Percentiles rank a stretch among this genome's conserved stretches.
Evolutionary conservation across 2,888 invertebrate species (phyloP).

Genomic region (Volucella zonaria): DNA sequence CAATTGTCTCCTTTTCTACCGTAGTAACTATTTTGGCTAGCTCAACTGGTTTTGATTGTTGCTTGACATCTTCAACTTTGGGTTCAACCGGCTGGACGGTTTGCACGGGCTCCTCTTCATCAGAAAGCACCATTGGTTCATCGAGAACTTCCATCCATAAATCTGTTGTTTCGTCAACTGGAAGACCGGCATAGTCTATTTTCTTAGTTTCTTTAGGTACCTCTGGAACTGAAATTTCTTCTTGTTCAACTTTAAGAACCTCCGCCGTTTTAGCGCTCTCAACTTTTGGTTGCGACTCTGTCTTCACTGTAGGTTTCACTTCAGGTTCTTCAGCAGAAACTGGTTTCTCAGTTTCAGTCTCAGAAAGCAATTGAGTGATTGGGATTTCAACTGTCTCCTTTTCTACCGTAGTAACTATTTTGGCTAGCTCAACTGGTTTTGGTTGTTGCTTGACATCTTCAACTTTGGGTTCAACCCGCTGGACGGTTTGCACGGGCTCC

Average conservation of each 20-base stretch:
- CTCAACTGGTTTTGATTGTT: not conserved
- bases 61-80: not conserved
- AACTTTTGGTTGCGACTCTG: too few relatives aligned
- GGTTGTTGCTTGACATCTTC: not conserved
- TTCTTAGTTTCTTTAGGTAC: constrained; percentile 66
- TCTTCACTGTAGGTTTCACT: too few relatives aligned
- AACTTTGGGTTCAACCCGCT: constrained; percentile 15
- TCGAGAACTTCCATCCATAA: constrained; percentile 80
- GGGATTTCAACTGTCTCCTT: not conserved
- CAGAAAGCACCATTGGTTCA: constrained; percentile 79
- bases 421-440: too few relatives aligned
- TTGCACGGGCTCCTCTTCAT: not conserved
- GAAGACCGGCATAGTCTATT: constrained; percentile 77
- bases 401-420: not conserved
- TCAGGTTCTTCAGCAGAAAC: too few relatives aligned
- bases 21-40: not conserved
- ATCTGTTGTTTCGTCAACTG: constrained; percentile 78
- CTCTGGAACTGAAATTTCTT: constrained; percentile 21
- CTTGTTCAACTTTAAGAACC: constrained; percentile 71
- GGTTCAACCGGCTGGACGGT: not conserved
- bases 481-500: constrained; percentile 41
- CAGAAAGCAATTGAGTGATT: too few relatives aligned
- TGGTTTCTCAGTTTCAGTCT: too few relatives aligned
- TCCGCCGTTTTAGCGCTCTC: too few relatives aligned
- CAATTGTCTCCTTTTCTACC: too few relatives aligned